Conservation (phyloP, 1,140 invertebrate genomes). For the Aphidius gifuensis region DNA sequence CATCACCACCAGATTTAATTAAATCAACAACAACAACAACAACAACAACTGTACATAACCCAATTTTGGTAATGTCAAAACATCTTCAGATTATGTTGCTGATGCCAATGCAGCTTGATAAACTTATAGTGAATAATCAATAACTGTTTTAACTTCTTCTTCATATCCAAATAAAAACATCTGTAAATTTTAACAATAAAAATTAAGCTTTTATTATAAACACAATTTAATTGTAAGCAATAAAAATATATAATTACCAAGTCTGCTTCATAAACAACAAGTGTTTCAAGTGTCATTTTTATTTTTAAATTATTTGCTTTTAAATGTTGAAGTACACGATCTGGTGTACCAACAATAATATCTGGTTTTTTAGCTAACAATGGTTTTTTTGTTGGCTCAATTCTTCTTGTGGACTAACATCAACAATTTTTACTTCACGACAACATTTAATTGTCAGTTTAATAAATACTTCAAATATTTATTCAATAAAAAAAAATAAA, state of each 20-base stretch:
- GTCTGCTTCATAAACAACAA: conserved; percentile 98
- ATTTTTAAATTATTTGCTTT: conserved; percentile 74
- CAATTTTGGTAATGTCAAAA: conserved; percentile 85
- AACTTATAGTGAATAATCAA: conserved; percentile 72
- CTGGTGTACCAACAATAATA: conserved; percentile 89
- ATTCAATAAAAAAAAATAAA: too few species aligned
- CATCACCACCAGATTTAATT: conserved; percentile 97
- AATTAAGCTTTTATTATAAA: background rate
- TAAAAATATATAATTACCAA: conserved; percentile 49
- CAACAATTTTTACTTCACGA: conserved; percentile 77
- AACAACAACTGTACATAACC: conserved; percentile 46
- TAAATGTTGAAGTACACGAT: conserved; percentile 79
- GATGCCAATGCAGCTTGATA: conserved; percentile 93
- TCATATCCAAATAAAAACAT: conserved; percentile 96
- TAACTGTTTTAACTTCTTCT: conserved; percentile 83
- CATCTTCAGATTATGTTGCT: conserved; percentile 93
- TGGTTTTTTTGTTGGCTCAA: conserved; percentile 69
- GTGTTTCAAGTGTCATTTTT: conserved; percentile 75
- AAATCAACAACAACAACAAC: conserved; percentile 93
- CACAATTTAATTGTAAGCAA: too few species aligned
- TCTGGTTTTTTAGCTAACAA: conserved; percentile 82
- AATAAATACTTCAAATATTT: conserved; percentile 73
- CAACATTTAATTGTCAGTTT: conserved; percentile 80
- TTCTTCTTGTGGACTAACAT: conserved; percentile 76
- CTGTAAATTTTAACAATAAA: conserved; percentile 27